Conservation (phyloP, 2,113 vertebrate genomes). For the Phasianus colchicus region DNA sequence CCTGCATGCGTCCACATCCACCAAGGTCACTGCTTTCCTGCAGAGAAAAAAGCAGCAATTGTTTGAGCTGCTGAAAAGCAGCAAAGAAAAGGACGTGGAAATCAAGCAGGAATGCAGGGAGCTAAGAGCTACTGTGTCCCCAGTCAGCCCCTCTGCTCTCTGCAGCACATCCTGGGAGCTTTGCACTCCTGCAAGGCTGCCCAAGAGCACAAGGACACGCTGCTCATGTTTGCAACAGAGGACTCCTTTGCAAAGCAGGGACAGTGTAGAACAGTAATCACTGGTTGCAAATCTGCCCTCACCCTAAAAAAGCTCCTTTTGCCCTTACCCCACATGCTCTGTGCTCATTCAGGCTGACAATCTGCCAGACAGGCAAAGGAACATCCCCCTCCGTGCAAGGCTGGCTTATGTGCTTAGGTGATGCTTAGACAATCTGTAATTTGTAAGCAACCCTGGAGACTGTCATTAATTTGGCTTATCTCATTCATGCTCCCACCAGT, state of each 20-base stretch:
- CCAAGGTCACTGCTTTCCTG: conserved; percentile 40
- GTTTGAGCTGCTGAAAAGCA: conserved; percentile 12
- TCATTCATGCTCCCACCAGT: conserved; percentile 11
- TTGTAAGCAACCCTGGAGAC: conserved; percentile 16
- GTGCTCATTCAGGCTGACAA: background rate
- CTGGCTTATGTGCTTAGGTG: conserved; percentile 5
- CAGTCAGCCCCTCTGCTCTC: background rate
- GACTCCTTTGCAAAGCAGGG: background rate
- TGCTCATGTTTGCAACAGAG: fast-evolving
- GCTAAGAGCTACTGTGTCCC: background rate
- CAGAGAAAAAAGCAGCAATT: conserved; percentile 21
- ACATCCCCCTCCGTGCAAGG: conserved; percentile 25
- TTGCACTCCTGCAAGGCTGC: background rate
- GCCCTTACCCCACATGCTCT: background rate
- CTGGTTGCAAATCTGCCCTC: background rate
- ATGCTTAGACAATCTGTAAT: conserved; percentile 21
- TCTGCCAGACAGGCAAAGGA: background rate
- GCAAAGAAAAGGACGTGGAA: background rate
- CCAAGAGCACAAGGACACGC: background rate
- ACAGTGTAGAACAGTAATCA: conserved; percentile 13
- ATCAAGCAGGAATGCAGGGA: conserved; percentile 9
- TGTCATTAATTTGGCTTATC: conserved; percentile 40
- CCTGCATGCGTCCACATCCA: background rate
- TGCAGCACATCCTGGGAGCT: background rate
- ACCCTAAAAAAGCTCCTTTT: background rate